Evolutionary conservation across 1,140 invertebrate genomes (phyloP).

Genomic region (Druon quercuslanigerum): DNA sequence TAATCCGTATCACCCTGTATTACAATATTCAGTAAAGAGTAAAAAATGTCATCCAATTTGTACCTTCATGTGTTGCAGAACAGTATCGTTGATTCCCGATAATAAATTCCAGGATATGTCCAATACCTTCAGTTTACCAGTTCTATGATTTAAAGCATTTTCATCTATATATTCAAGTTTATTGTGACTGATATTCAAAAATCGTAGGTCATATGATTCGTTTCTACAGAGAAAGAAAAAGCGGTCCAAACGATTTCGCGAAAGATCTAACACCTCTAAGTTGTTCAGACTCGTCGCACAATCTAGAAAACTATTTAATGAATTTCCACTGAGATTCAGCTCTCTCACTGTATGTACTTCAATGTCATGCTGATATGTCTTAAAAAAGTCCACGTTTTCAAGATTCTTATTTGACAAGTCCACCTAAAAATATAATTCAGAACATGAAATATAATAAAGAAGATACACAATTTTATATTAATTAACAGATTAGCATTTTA

Average conservation of each 20-base stretch:
- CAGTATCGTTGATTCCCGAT: slow-evolving; percentile 67
- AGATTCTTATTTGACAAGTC: slow-evolving; percentile 63
- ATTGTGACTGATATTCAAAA: slow-evolving; percentile 70
- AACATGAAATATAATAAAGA: neutral
- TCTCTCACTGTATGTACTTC: slow-evolving; percentile 61
- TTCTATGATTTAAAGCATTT: slow-evolving; percentile 63
- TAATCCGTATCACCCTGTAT: no score
- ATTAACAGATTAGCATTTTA: neutral
- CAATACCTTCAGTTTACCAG: slow-evolving; percentile 64
- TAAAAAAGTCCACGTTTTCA: slow-evolving; percentile 69
- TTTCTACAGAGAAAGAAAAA: slow-evolving; percentile 70
- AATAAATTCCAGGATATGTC: slow-evolving; percentile 70
- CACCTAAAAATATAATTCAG: slow-evolving; percentile 57
- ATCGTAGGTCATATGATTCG: slow-evolving; percentile 64
- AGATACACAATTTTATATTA: no score
- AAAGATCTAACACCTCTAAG: slow-evolving; percentile 63
- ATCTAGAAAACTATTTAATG: slow-evolving; percentile 71
- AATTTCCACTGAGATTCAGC: slow-evolving; percentile 65
- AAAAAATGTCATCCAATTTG: slow-evolving; percentile 2
- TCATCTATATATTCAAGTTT: slow-evolving; percentile 69
- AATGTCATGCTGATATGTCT: slow-evolving; percentile 58
- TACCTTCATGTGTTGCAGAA: slow-evolving; percentile 72
- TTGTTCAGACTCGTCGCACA: slow-evolving; percentile 67
- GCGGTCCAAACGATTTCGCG: slow-evolving; percentile 67
- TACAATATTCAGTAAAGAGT: neutral